phyloP scores from a whole-genome alignment of 2,113 vertebrate species.

The Leiothrix lutea region DNA sequence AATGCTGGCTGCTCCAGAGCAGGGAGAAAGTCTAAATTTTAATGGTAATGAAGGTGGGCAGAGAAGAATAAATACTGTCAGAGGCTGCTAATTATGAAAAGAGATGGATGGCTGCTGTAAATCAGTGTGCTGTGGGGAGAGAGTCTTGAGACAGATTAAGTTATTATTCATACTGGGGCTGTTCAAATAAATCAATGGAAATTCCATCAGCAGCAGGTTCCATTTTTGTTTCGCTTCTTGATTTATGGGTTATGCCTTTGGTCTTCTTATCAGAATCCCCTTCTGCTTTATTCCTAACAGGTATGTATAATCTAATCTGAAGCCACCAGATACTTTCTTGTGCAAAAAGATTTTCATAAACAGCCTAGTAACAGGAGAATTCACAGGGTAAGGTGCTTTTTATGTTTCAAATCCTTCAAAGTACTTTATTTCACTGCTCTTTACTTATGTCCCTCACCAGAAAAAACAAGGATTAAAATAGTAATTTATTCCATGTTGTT shows the following conservation, averaged over 20 bases:
- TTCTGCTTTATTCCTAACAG: slow-evolving; percentile 47
- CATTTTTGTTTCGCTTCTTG: slow-evolving; percentile 46
- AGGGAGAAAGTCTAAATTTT: slow-evolving; percentile 42
- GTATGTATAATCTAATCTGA: slow-evolving; percentile 44
- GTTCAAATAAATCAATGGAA: slow-evolving; percentile 68
- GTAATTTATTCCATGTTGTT: not conserved
- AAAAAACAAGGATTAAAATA: not conserved
- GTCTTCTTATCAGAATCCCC: slow-evolving; percentile 53
- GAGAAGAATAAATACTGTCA: slow-evolving; percentile 69
- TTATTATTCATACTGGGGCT: slow-evolving; percentile 59
- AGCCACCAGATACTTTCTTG: slow-evolving; percentile 16
- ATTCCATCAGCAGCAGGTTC: slow-evolving; percentile 58
- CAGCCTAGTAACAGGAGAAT: not conserved
- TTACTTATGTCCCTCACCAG: not conserved
- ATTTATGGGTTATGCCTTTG: slow-evolving; percentile 58
- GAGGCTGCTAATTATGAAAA: slow-evolving; percentile 63
- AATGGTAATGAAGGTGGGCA: slow-evolving; percentile 53
- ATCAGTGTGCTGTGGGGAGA: slow-evolving; percentile 55
- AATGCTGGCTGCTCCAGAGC: not conserved
- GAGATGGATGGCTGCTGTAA: slow-evolving; percentile 60
- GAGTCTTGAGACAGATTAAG: slow-evolving; percentile 63
- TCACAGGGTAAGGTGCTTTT: not conserved
- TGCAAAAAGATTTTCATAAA: slow-evolving; percentile 24
- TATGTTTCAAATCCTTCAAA: not conserved
- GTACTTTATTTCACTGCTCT: not conserved